phyloP scores from a whole-genome alignment of 2,888 invertebrate genomes.

The Ichneumon xanthorius region DNA sequence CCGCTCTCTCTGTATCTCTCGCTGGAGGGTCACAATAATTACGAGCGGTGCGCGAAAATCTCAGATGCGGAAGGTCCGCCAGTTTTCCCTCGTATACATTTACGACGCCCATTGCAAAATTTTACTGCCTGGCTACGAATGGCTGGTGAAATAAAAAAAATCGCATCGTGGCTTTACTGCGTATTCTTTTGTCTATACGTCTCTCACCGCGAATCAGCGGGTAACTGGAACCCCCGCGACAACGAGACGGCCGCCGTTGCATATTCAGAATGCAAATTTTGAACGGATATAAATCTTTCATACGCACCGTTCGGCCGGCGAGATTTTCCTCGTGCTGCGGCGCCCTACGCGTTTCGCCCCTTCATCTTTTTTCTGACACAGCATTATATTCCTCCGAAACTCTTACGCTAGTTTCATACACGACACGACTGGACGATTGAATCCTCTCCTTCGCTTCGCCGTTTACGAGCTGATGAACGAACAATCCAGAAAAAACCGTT shows the following conservation, averaged over 20 bases:
- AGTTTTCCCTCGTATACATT: too few species aligned
- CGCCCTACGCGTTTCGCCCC: not conserved
- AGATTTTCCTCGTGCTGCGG: not conserved
- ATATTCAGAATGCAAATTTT: constrained; percentile 80
- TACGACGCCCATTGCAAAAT: too few species aligned
- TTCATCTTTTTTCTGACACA: not conserved
- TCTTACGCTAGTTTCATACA: constrained; percentile 2
- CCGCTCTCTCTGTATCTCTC: not conserved
- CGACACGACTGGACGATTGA: not conserved
- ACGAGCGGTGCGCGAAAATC: constrained; percentile 55
- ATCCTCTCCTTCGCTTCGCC: constrained; percentile 2
- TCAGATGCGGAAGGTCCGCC: too few species aligned
- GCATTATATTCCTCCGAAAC: not conserved
- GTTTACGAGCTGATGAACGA: not conserved
- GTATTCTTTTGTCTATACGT: not conserved
- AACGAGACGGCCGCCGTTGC: constrained; percentile 30
- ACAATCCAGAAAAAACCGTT: constrained; percentile 10
- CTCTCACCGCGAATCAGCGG: not conserved
- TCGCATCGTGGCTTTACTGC: not conserved
- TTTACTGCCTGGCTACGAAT: too few species aligned
- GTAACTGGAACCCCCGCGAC: not conserved
- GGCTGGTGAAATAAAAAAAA: too few species aligned
- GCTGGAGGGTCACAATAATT: constrained; percentile 43
- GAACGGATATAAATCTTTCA: constrained; percentile 79
- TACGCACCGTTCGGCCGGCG: not conserved